Evolutionary conservation across 2,888 invertebrate genomes (phyloP).

Genomic region (Epinotia demarniana): DNA sequence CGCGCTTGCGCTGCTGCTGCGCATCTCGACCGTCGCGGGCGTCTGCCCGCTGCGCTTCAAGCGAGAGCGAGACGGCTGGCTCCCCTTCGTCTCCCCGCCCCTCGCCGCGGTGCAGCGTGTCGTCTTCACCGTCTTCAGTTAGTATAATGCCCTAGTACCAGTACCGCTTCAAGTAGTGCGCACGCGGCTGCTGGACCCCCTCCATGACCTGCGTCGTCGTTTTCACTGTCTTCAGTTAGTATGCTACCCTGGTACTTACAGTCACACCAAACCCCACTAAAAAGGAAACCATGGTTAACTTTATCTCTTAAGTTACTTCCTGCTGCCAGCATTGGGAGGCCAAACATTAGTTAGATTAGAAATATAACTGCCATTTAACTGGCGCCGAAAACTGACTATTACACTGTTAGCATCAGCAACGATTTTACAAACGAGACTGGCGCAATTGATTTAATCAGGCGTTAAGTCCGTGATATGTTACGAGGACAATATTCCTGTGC

Average conservation of each 20-base stretch:
- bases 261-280: not conserved
- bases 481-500: too few relatives aligned
- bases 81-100: constrained; percentile 47
- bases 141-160: constrained; percentile 45
- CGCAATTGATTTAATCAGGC: too few relatives aligned
- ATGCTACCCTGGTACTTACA: not conserved
- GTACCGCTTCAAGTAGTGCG: constrained; percentile 46
- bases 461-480: too few relatives aligned
- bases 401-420: too few relatives aligned
- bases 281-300: too few relatives aligned
- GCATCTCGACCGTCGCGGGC: constrained; percentile 52
- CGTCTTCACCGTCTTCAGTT: constrained; percentile 50
- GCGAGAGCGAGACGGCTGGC: constrained; percentile 48
- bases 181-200: constrained; percentile 48
- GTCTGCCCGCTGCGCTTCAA: constrained; percentile 56
- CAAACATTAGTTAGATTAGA: too few relatives aligned
- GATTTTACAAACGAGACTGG: too few relatives aligned
- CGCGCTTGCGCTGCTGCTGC: constrained; percentile 50
- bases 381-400: too few relatives aligned
- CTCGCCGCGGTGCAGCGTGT: constrained; percentile 50
- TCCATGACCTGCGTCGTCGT: constrained; percentile 45
- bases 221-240: constrained; percentile 53
- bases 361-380: too few relatives aligned
- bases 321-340: too few relatives aligned
- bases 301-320: too few relatives aligned